Evolutionary conservation across 2,888 invertebrate species (phyloP), one percentile per base, ranked within the genome.

Genomic region (Cerastoderma edule): DNA sequence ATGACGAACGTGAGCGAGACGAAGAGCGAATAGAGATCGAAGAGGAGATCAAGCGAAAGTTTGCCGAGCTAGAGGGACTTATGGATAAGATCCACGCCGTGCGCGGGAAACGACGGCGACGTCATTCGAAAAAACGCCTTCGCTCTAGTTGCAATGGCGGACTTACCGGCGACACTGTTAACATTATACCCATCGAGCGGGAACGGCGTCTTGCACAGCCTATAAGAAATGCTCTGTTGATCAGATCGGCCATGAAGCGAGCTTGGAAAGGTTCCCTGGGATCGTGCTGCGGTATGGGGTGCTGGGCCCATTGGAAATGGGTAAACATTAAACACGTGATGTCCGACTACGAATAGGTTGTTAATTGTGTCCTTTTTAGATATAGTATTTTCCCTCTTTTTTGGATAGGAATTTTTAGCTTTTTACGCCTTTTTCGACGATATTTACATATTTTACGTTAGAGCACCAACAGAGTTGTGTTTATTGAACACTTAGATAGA

Each of bases 271-370:
- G 79, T 24, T 4, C 64, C 19, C 60, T 79, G 13, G 75, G 79
- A 3, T 79, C 79, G 8, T 79, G 79, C 33, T 79, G 79, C 44
- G 79, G 75, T 16, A 68, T 53, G 22, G 79, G 75, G 0, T 79
- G 79, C 44, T 79, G 79, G 79, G 79, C 79, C 3, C 65, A 68
- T 16, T 79, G 79, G 79, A 72, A 72, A 48, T 79, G 79, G 79
- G 56, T 75, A 19, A 79, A 72, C 44, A 50, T 79, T 1, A 46
- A 53, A 32, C 39, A 66, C 16, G 75, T 79, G 6, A 68, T 79
- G 27, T 72, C 75, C 1, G 79, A 79, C 53, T 79, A 79, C 44
- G 72, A 75, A 66, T 78, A 70, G 30, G 39, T n/a, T 35, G 4
- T 32, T n/a, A 22, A 19, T 24, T 10, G n/a, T 27, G 27, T 56